A percentile compares a stretch with the other conserved stretches of the same genome.
Evolutionary conservation across 1,140 invertebrate species (phyloP).

Genomic region (Drosophila punjabiensis): DNA sequence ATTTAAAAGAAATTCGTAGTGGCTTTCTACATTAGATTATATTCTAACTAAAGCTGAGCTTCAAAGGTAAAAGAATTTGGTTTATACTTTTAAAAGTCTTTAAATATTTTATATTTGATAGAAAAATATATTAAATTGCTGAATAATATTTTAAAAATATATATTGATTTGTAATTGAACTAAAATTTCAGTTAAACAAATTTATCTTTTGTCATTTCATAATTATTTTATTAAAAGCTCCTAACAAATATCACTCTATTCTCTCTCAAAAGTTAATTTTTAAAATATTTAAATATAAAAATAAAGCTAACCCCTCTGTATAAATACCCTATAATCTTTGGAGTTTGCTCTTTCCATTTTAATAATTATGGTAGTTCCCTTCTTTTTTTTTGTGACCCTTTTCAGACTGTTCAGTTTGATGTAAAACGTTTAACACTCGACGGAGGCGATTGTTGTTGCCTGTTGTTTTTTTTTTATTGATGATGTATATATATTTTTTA

Average conservation of each 20-base stretch:
- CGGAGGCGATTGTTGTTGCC: conserved; percentile 33
- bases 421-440: conserved; percentile 73
- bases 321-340: neutral
- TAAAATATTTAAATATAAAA: neutral
- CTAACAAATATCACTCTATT: neutral
- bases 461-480: conserved; percentile 23
- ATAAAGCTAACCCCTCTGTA: too few species aligned
- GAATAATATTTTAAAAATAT: neutral
- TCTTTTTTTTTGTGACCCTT: conserved; percentile 14
- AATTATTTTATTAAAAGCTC: too few species aligned
- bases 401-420: conserved; percentile 54
- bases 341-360: neutral
- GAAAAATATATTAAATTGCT: neutral
- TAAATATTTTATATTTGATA: neutral
- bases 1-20: neutral
- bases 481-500: conserved; percentile 10
- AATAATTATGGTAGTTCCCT: conserved; percentile 25
- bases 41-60: neutral
- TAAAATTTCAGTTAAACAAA: neutral
- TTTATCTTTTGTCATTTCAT: neutral
- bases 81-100: neutral
- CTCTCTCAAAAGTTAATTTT: neutral
- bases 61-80: neutral
- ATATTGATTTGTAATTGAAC: neutral
- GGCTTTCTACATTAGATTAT: too few species aligned